A percentile compares a stretch with the other conserved stretches of the same genome.
phyloP scores from a whole-genome alignment of 2,888 invertebrate genomes.

The Eilema sororculum region DNA sequence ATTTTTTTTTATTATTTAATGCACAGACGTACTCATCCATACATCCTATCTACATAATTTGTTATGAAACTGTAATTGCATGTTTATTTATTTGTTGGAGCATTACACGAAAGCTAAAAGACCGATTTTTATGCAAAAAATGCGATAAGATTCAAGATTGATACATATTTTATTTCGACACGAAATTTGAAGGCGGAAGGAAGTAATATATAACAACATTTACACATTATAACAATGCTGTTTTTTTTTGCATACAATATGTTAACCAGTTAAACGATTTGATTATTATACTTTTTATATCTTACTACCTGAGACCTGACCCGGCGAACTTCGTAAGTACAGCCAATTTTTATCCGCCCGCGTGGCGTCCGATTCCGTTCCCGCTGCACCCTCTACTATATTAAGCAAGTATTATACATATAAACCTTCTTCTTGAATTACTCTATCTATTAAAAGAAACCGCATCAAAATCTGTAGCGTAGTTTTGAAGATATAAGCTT shows the following conservation, averaged over 20 bases:
- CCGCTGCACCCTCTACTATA: too few species aligned
- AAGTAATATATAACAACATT: not conserved
- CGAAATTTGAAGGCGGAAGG: not conserved
- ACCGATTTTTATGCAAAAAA: not conserved
- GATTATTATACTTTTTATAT: not conserved
- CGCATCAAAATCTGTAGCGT: too few species aligned
- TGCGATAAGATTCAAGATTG: not conserved
- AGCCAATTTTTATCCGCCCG: too few species aligned
- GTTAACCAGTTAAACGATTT: not conserved
- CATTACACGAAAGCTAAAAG: not conserved
- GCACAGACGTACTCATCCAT: not conserved
- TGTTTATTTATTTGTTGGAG: not conserved
- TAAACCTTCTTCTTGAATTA: too few species aligned
- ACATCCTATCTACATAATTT: not conserved
- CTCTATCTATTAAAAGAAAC: too few species aligned
- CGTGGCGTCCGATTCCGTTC: too few species aligned
- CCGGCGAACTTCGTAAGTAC: too few species aligned
- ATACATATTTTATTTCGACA: constrained; percentile 3
- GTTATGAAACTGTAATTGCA: not conserved
- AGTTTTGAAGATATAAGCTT: too few species aligned
- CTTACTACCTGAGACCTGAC: too few species aligned
- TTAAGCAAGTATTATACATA: too few species aligned
- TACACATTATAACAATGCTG: not conserved
- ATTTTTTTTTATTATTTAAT: not conserved
- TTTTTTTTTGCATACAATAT: not conserved